A percentile compares a stretch with the other conserved stretches of the same genome.
These are phyloP conservation scores for Apamea monoglypha DNA, from an alignment of 2,888 invertebrate genomes.

Conservation along the genomic window DNA sequence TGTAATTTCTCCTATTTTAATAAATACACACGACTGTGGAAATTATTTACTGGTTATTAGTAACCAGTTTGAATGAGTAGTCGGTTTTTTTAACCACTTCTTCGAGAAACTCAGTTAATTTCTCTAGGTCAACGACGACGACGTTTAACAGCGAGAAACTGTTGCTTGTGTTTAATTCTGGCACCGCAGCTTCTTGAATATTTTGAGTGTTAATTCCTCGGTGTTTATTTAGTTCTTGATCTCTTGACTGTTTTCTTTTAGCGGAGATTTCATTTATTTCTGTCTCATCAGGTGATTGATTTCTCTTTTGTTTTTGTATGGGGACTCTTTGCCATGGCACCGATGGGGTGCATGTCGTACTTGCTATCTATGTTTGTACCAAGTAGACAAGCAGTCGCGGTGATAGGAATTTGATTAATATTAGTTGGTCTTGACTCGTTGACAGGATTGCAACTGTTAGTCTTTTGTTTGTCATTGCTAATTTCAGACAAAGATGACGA, in stretches of 20 bases:
- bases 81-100: no score
- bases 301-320: neutral
- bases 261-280: neutral
- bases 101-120: no score
- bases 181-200: neutral
- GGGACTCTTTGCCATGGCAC: neutral
- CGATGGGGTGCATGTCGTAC: neutral
- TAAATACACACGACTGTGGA: no score
- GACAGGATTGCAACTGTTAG: neutral
- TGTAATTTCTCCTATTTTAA: neutral
- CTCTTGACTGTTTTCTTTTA: neutral
- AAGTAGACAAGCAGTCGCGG: neutral
- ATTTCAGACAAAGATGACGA: neutral
- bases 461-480: neutral
- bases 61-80: no score
- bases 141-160: neutral
- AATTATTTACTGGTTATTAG: no score
- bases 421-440: neutral
- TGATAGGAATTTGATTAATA: neutral
- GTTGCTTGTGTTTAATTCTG: neutral
- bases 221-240: neutral
- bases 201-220: neutral
- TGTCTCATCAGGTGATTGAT: neutral
- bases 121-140: no score
- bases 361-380: neutral